These are phyloP conservation scores for Rhingia rostrata DNA, from an alignment of 2,888 invertebrate species.

Conservation along the genomic window DNA sequence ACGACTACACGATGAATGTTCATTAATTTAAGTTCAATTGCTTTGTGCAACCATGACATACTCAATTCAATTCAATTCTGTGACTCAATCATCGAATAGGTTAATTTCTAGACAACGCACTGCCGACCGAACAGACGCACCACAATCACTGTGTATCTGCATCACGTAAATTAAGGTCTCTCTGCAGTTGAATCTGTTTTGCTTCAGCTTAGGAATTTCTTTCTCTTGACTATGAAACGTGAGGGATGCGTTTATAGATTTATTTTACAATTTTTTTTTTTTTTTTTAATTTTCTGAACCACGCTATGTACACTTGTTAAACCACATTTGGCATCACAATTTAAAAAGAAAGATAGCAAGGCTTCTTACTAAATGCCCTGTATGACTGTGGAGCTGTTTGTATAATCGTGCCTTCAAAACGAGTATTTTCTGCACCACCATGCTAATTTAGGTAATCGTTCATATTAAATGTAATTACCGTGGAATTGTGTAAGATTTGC, in stretches of 20 bases:
- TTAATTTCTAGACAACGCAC: constrained; percentile 24
- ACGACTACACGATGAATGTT: constrained; percentile 4
- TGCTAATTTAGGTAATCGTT: constrained; percentile 26
- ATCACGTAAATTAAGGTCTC: constrained; percentile 8
- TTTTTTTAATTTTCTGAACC: constrained; percentile 11
- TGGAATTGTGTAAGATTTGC: neutral
- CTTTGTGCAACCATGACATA: constrained; percentile 48
- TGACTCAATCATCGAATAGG: constrained; percentile 69
- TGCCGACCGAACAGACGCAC: constrained; percentile 23
- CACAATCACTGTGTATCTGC: constrained; percentile 28
- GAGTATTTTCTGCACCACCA: constrained; percentile 3
- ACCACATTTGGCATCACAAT: constrained; percentile 47
- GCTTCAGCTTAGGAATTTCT: constrained; percentile 3
- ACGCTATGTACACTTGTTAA: constrained; percentile 41
- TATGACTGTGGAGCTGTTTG: constrained; percentile 37
- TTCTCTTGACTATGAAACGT: constrained; percentile 1
- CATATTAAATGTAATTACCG: constrained; percentile 11
- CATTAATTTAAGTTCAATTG: constrained; percentile 61
- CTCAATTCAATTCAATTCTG: constrained; percentile 54
- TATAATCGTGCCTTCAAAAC: constrained; percentile 41
- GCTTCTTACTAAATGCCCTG: constrained; percentile 25
- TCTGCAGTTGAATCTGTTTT: constrained; percentile 1
- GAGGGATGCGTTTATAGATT: constrained; percentile 25
- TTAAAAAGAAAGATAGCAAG: constrained; percentile 18
- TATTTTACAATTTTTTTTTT: constrained; percentile 53